Conservation (phyloP, 1,140 invertebrate species). For the Diabrotica undecimpunctata region DNA sequence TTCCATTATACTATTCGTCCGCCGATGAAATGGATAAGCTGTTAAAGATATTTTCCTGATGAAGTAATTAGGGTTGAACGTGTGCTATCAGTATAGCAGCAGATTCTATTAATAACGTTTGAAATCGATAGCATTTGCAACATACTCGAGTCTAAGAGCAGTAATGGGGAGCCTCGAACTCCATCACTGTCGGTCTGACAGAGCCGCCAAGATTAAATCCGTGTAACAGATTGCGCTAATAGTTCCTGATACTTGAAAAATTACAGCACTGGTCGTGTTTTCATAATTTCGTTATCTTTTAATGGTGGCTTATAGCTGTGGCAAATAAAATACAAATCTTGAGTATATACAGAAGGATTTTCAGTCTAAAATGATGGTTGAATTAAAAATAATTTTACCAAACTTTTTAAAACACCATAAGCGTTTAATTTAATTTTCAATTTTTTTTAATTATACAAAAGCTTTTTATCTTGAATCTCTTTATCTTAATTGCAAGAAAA, state of each 20-base stretch:
- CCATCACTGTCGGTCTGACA: background rate
- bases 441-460: no score
- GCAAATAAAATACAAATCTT: no score
- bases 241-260: background rate
- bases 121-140: constrained; percentile 2
- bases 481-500: no score
- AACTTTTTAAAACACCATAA: no score
- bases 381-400: no score
- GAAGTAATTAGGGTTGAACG: background rate
- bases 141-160: background rate
- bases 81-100: background rate
- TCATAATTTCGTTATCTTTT: background rate
- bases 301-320: background rate
- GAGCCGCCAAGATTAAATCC: constrained; percentile 1
- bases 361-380: background rate
- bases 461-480: no score
- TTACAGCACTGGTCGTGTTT: background rate
- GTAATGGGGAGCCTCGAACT: background rate
- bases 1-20: no score
- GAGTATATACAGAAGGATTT: background rate
- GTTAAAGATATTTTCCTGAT: background rate
- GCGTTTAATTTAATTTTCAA: no score
- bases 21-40: no score
- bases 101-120: constrained; percentile 3
- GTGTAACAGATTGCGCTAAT: background rate